Percentiles rank a stretch among this genome's conserved stretches.
Conservation (phyloP, 2,888 invertebrate species). For the Agonopterix alstromeriana region DNA sequence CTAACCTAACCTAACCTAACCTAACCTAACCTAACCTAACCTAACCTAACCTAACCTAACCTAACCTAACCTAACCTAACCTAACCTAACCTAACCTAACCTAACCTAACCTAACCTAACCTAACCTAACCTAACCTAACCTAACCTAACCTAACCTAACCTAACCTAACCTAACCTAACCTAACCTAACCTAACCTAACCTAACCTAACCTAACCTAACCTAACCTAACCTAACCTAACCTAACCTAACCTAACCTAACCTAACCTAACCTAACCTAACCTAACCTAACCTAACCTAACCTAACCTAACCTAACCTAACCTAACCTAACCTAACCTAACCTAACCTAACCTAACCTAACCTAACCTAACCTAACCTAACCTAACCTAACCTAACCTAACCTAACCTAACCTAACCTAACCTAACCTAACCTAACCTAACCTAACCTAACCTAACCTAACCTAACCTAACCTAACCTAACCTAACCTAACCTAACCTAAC, state of each 20-base stretch:
- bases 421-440: conserved; percentile 8
- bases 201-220: not conserved
- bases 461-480: conserved; percentile 15
- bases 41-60: conserved; percentile 13
- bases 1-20: conserved; percentile 12
- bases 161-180: not conserved
- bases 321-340: not conserved
- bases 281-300: not conserved
- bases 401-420: conserved; percentile 10
- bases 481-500: conserved; percentile 10
- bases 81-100: not conserved
- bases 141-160: not conserved
- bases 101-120: not conserved
- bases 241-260: not conserved
- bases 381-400: conserved; percentile 1
- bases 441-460: conserved; percentile 13
- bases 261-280: not conserved
- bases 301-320: not conserved
- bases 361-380: not conserved
- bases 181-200: not conserved
- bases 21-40: conserved; percentile 12
- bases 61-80: conserved; percentile 5
- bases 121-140: not conserved
- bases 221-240: not conserved
- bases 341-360: not conserved